Base-by-base conservation (phyloP, 2,113 vertebrate genomes). In the Barnardius zonarius region DNA sequence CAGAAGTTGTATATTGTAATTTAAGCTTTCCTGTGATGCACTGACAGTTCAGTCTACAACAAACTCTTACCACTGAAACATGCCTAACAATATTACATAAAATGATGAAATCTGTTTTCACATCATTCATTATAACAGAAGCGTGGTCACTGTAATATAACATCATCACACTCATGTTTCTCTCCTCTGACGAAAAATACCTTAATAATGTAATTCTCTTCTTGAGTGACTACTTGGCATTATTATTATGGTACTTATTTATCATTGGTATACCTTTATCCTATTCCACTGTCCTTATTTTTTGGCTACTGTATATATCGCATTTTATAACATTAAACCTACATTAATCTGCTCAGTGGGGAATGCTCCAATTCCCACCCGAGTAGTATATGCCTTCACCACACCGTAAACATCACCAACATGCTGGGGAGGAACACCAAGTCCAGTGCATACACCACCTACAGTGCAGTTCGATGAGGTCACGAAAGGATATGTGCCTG, bases 391-490 rank as follows among this genome's bases (percentile, higher is more conserved):
- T 0, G 99, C 99, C 96, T 99, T 99, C n/a, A 99, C 98, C 69
- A 99, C 99, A 2, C 99, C 99, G 6, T 98, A 99, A 66, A 99
- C 99, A 0, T 99, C 99, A 0, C 99, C 99, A 6, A 99, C 98
- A 68, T 99, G 99, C 87, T 98, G 98, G 4, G 99, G 99, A 4
- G 99, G 99, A 88, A 99, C 98, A 30, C 99, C 99, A 23, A 99
- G 98, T 11, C 99, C 99, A 0, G 99, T 99, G 97, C 99, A 99
- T 2, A 99, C 99, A 0, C 99, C 99, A 2, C 99, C 99, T 66
- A 99, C 98, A 0, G 99, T 99, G 98, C 99, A 99, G 97, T 99
- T 99, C 39, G 99, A 99, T 1, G 99, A 99, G 12, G 99, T 99
- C 97, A 99, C 99, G 9, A 99, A 99, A 25, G 99, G 99, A 96